Percentiles rank a stretch among this genome's conserved stretches.
phyloP scores from a whole-genome alignment of 2,797 vertebrate genomes.

The Aphelocoma californica region DNA sequence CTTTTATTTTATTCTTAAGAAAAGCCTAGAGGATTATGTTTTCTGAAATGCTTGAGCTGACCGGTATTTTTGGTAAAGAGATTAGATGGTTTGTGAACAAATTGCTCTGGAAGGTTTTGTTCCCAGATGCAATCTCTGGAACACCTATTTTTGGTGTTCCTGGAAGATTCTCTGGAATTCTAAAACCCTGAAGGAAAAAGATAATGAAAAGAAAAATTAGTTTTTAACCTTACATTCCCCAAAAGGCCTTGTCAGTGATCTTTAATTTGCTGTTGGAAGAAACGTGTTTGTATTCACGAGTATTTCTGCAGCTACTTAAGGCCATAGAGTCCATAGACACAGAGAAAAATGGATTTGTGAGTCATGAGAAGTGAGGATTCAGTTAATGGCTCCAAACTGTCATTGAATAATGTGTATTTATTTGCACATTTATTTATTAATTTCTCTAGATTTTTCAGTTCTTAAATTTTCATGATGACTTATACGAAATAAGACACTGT shows the following conservation, averaged over 20 bases:
- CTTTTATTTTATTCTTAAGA: background rate
- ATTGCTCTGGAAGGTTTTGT: background rate
- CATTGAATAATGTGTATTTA: background rate
- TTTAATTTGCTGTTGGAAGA: background rate
- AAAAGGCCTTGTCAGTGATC: background rate
- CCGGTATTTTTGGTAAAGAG: background rate
- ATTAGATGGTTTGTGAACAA: background rate
- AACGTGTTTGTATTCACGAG: background rate
- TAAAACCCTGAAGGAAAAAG: background rate
- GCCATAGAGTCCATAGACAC: background rate
- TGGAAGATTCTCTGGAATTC: background rate
- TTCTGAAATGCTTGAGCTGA: background rate
- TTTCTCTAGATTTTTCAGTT: background rate
- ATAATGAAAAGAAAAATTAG: background rate
- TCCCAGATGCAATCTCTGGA: background rate
- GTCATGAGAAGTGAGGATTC: background rate
- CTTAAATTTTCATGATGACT: background rate
- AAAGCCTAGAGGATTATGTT: background rate
- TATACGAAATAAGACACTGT: background rate
- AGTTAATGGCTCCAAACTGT: background rate
- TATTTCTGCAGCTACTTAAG: background rate
- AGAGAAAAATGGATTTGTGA: background rate
- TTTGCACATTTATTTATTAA: background rate
- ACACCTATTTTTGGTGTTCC: background rate
- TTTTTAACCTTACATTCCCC: background rate